A percentile compares a stretch with the other conserved stretches of the same genome.
These are phyloP conservation scores for Ditula angustiorana DNA, from an alignment of 2,888 invertebrate genomes.

Conservation along the genomic window DNA sequence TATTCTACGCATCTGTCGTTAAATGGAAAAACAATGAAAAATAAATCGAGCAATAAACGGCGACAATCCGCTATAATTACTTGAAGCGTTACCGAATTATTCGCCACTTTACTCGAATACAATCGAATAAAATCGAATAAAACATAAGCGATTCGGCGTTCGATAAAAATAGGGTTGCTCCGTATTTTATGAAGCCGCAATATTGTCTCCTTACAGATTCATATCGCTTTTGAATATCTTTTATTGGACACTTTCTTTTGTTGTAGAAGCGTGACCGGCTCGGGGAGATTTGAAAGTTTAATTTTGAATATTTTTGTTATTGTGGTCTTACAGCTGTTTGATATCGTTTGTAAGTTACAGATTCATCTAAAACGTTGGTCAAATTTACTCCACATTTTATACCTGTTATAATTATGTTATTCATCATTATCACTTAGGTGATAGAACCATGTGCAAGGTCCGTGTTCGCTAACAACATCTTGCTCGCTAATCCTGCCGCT, in stretches of 20 bases:
- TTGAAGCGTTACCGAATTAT: slow-evolving; percentile 23
- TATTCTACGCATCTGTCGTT: background rate
- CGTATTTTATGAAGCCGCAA: slow-evolving; percentile 10
- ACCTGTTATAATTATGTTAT: too few species aligned
- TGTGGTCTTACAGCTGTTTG: too few species aligned
- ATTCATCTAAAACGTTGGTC: too few species aligned
- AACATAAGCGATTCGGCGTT: slow-evolving; percentile 21
- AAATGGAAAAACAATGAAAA: background rate
- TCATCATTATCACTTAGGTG: too few species aligned
- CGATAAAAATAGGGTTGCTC: slow-evolving; percentile 16
- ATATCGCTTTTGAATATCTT: slow-evolving; percentile 17
- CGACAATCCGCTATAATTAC: slow-evolving; percentile 24
- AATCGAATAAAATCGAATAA: slow-evolving; percentile 21
- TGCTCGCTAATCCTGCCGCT: too few species aligned
- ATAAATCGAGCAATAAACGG: slow-evolving; percentile 6
- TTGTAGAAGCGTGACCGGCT: background rate
- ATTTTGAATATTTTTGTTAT: background rate
- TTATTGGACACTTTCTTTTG: slow-evolving; percentile 2
- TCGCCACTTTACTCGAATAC: slow-evolving; percentile 24
- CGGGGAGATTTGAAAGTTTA: slow-evolving; percentile 6
- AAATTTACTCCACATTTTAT: too few species aligned
- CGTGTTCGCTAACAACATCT: too few species aligned
- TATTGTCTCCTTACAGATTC: slow-evolving; percentile 19
- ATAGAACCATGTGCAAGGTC: too few species aligned
- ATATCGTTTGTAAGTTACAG: too few species aligned